Evolutionary conservation across 2,888 invertebrate species (phyloP).

Genomic region (Ophraella communa): DNA sequence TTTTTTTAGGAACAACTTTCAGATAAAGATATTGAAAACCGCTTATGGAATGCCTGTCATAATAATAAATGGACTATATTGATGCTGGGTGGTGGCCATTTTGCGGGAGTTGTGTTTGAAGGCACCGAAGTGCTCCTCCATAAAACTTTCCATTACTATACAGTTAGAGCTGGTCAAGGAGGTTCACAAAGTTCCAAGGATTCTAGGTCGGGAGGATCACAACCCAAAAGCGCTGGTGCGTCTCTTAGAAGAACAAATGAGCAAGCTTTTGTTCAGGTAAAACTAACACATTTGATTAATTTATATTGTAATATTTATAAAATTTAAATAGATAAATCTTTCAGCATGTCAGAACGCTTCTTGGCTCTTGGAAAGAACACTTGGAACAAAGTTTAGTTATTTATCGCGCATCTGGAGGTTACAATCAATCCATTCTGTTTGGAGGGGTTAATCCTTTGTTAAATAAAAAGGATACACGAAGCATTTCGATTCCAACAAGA

Average conservation of each 20-base stretch:
- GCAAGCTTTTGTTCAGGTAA: slow-evolving; percentile 73
- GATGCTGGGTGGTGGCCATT: slow-evolving; percentile 86
- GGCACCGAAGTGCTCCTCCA: slow-evolving; percentile 66
- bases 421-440: slow-evolving; percentile 76
- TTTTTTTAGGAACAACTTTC: slow-evolving; percentile 44
- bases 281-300: no score
- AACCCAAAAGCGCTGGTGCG: slow-evolving; percentile 82
- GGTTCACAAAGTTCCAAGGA: slow-evolving; percentile 76
- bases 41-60: slow-evolving; percentile 51
- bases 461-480: slow-evolving; percentile 69
- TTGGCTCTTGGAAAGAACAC: slow-evolving; percentile 72
- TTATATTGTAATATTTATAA: not conserved
- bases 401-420: slow-evolving; percentile 76
- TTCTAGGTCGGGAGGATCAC: slow-evolving; percentile 64
- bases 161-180: slow-evolving; percentile 83
- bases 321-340: no score
- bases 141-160: slow-evolving; percentile 87
- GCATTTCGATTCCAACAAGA: slow-evolving; percentile 82
- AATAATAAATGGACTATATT: slow-evolving; percentile 72
- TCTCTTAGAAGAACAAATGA: slow-evolving; percentile 82
- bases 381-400: slow-evolving; percentile 74
- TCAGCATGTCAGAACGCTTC: slow-evolving; percentile 78
- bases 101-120: slow-evolving; percentile 75
- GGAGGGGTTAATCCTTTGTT: slow-evolving; percentile 75
- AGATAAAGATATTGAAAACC: slow-evolving; percentile 33